Evolutionary conservation across 2,888 invertebrate species (phyloP), one percentile per base, ranked within the genome.

Genomic region (Drosophila putrida): DNA sequence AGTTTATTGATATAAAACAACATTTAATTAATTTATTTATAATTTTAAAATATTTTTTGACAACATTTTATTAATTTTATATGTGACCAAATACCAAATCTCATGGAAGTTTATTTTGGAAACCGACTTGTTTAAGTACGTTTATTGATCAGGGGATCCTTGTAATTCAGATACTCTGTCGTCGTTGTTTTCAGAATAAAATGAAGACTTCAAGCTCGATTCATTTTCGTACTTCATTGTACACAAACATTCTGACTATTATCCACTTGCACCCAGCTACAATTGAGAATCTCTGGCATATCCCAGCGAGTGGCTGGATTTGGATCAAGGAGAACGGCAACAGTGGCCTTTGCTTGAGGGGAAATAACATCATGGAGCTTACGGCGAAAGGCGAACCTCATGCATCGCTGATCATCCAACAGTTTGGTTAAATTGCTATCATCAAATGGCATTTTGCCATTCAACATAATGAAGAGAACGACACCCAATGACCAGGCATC

Each of bases 401-500:
- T 95, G 15, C 95, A 95, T 93, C 96, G 95, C 92, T 98, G 98
- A 90, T 97, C 96, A 80, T 96, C 95, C 10, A 98, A 93, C 83
- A 98, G 93, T 90, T 96, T 96, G 69, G 95, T 94, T 63, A 97
- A 92, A 91, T 97, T 97, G n/a, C 95, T 95, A 90, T 98, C 98
- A 91, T 98, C 97, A 90, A 97, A 98, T 0, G 98, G 98, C 98
- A 98, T 98, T 27, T 96, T 96, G 1, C 96, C 98, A 90, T 98
- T 98, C 25, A 98, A 93, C 98, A 98, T 98, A 75, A 98, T 98
- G 92, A 96, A 98, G 8, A 98, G 93, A 67, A 99, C 96, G 51
- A 97, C 96, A 6, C 97, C 98, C 73, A 98, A 93, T 6, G 98
- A 97, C 98, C 98, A 98, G 36, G 98, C 96, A 91, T 98, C 98